phyloP scores from a whole-genome alignment of 2,888 invertebrate species.

The Quadriops clusia region DNA sequence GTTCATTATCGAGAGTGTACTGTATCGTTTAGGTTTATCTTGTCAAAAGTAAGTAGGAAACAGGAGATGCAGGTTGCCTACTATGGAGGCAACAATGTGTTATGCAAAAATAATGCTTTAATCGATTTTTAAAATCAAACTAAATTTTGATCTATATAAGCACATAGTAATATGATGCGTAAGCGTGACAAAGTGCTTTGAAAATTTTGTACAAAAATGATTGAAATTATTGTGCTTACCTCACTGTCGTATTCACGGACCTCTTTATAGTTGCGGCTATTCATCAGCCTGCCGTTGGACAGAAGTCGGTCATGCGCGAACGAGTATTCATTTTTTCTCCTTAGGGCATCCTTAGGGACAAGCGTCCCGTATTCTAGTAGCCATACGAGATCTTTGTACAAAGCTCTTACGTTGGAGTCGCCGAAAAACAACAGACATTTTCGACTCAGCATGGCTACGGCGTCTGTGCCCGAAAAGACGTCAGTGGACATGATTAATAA shows the following conservation, averaged over 20 bases:
- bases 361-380: constrained; percentile 15
- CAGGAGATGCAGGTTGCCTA: too few relatives aligned
- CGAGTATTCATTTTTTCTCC: constrained; percentile 17
- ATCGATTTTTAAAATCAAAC: too few relatives aligned
- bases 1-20: too few relatives aligned
- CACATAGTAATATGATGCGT: too few relatives aligned
- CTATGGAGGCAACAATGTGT: too few relatives aligned
- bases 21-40: too few relatives aligned
- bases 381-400: constrained; percentile 21
- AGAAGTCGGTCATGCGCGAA: constrained; percentile 15
- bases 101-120: too few relatives aligned
- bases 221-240: too few relatives aligned
- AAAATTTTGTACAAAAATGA: too few relatives aligned
- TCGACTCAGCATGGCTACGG: constrained; percentile 11
- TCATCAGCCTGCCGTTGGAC: constrained; percentile 15
- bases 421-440: constrained; percentile 19
- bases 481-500: constrained; percentile 17
- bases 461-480: constrained; percentile 10
- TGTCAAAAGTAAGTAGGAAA: too few relatives aligned
- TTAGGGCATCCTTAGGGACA: constrained; percentile 11
- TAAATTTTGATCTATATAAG: too few relatives aligned
- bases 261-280: constrained; percentile 17
- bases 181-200: too few relatives aligned
- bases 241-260: constrained; percentile 13
- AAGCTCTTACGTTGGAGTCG: constrained; percentile 19